phyloP scores from a whole-genome alignment of 2,888 invertebrate species.

The Ecdyonurus torrentis region DNA sequence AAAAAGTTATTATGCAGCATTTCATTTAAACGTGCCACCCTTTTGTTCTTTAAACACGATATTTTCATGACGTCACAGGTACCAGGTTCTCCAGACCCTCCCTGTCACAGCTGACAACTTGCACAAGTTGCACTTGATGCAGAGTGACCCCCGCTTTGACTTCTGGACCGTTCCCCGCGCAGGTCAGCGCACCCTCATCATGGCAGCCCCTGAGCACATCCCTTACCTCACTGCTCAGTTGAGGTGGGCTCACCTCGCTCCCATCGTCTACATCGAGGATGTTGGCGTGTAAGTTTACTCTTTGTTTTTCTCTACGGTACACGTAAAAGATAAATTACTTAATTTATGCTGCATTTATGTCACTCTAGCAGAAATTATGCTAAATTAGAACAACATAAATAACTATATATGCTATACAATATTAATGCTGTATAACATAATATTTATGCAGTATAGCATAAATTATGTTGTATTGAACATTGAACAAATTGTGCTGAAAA shows the following conservation, averaged over 20 bases:
- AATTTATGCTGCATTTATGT: neutral
- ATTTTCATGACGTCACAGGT: neutral
- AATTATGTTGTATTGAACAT: no score
- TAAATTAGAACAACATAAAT: no score
- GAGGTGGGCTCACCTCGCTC: neutral
- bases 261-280: slow-evolving; percentile 9
- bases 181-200: slow-evolving; percentile 35
- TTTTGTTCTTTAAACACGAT: no score
- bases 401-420: no score
- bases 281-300: neutral
- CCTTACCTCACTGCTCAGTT: slow-evolving; percentile 33
- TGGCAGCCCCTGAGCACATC: slow-evolving; percentile 46
- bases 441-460: no score
- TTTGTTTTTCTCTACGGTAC: no score
- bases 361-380: neutral
- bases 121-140: neutral
- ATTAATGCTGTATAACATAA: no score
- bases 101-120: neutral
- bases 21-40: no score
- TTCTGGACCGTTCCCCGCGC: neutral
- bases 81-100: neutral
- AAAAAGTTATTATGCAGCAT: no score
- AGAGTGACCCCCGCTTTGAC: neutral
- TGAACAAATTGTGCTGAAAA: no score
- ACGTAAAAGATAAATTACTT: neutral